Evolutionary conservation across 2,888 invertebrate species (phyloP).

Genomic region (Lasioglossum morio): DNA sequence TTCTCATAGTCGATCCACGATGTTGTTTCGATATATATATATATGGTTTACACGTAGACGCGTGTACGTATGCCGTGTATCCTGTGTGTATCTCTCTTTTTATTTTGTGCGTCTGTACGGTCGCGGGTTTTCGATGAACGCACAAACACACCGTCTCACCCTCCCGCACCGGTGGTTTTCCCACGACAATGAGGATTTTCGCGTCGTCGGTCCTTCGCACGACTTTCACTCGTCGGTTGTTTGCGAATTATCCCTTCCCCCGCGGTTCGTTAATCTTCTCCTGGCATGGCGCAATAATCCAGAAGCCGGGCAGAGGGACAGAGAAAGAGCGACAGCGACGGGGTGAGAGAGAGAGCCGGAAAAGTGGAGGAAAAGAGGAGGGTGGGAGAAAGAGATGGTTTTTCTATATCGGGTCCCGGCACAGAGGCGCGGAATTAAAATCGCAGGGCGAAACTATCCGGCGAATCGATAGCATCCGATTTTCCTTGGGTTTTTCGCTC

Average conservation of each 20-base stretch:
- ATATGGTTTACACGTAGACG: not conserved
- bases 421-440: conserved; percentile 44
- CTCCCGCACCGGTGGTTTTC: not conserved
- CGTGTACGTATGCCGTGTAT: not conserved
- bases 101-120: not conserved
- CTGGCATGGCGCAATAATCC: conserved; percentile 51
- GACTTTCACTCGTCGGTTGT: conserved; percentile 55
- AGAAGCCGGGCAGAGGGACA: not conserved
- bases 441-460: conserved; percentile 31
- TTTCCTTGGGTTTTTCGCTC: conserved; percentile 49
- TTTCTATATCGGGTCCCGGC: conserved; percentile 51
- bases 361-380: not conserved
- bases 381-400: not conserved
- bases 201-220: conserved; percentile 4
- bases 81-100: not conserved
- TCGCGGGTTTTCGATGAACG: conserved; percentile 20
- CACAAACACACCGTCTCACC: conserved; percentile 27
- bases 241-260: conserved; percentile 43
- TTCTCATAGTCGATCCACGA: conserved; percentile 70
- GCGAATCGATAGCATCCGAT: conserved; percentile 58
- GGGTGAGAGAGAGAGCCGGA: not conserved
- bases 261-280: conserved; percentile 40
- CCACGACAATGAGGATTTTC: conserved; percentile 17
- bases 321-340: not conserved
- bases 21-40: conserved; percentile 36